Percentiles rank a stretch among this genome's conserved stretches.
Evolutionary conservation across 1,140 invertebrate genomes (phyloP).

Genomic region (Zaprionus kolodkinae): DNA sequence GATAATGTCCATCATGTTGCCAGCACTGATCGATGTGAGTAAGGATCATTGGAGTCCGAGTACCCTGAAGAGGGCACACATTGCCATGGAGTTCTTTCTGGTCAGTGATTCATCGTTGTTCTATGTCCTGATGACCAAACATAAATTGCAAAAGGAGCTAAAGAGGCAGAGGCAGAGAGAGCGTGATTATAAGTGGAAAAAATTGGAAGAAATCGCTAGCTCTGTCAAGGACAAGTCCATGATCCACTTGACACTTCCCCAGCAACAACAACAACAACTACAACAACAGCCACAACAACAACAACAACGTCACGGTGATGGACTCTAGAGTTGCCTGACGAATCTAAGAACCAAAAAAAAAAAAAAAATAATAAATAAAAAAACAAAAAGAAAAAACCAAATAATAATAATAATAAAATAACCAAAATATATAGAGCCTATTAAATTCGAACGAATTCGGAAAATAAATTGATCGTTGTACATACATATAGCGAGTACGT

Average conservation of each 20-base stretch:
- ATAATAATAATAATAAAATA: background rate
- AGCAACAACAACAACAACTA: background rate
- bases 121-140: background rate
- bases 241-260: background rate
- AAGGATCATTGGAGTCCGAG: conserved; percentile 99
- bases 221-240: background rate
- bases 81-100: background rate
- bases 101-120: background rate
- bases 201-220: background rate
- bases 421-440: too few relatives aligned
- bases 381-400: too few relatives aligned
- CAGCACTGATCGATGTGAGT: conserved; percentile 97
- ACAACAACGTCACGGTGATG: background rate
- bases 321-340: background rate
- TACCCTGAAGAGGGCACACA: conserved; percentile 89
- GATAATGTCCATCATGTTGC: conserved; percentile 96
- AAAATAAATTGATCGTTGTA: background rate
- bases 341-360: background rate
- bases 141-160: background rate
- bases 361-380: too few relatives aligned
- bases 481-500: background rate
- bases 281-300: too few relatives aligned
- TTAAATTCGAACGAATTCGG: background rate
- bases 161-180: background rate
- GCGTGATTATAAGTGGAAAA: background rate